A percentile compares a stretch with the other conserved stretches of the same genome.
These are phyloP conservation scores for Abrostola triplasia DNA, from an alignment of 2,888 invertebrate genomes.

Conservation along the genomic window DNA sequence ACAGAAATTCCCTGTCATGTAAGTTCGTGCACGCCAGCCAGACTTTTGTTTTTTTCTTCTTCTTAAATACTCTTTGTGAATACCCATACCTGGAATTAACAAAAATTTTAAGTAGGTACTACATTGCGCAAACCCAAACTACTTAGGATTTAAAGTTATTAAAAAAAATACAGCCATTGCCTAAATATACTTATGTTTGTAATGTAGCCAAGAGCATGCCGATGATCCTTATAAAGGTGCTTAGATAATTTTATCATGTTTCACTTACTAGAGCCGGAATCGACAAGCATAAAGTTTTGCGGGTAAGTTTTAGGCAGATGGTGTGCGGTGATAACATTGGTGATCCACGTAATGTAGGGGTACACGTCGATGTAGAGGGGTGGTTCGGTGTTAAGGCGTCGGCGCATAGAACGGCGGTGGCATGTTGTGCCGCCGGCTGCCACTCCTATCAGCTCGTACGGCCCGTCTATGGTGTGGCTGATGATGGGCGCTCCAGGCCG, in stretches of 20 bases:
- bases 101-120: too few relatives aligned
- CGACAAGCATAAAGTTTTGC: slow-evolving; percentile 67
- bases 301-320: slow-evolving; percentile 75
- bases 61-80: slow-evolving; percentile 65
- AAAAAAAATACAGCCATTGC: too few relatives aligned
- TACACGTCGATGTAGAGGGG: slow-evolving; percentile 80
- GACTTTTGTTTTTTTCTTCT: slow-evolving; percentile 59
- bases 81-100: slow-evolving; percentile 65
- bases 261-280: slow-evolving; percentile 51
- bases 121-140: too few relatives aligned
- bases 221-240: too few relatives aligned
- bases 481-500: slow-evolving; percentile 77
- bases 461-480: slow-evolving; percentile 70
- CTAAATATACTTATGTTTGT: too few relatives aligned
- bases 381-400: slow-evolving; percentile 72
- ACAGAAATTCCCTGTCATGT: slow-evolving; percentile 70
- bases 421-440: slow-evolving; percentile 74
- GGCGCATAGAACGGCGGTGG: slow-evolving; percentile 67
- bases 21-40: slow-evolving; percentile 76
- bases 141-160: too few relatives aligned
- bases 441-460: slow-evolving; percentile 76
- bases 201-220: too few relatives aligned
- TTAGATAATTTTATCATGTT: neutral
- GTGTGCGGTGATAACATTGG: slow-evolving; percentile 76
- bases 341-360: slow-evolving; percentile 78